These are phyloP conservation scores for Octopus bimaculoides DNA, from an alignment of 1,140 invertebrate species.

Conservation along the genomic window DNA sequence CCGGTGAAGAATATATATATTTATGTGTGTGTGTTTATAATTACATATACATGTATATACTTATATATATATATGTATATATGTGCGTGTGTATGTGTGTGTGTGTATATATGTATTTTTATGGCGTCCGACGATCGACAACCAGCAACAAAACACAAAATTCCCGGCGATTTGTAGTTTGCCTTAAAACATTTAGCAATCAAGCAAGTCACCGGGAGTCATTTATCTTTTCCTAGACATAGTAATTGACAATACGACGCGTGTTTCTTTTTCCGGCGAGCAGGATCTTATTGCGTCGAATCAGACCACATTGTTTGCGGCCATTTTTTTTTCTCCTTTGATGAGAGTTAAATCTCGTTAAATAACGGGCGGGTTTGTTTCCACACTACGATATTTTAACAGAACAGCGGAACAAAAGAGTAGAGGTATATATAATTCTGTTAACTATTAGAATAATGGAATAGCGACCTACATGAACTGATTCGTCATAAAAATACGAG, in stretches of 20 bases:
- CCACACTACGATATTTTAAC: background rate
- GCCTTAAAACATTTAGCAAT: background rate
- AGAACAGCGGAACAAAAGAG: background rate
- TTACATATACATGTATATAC: too few species aligned
- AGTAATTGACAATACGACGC: background rate
- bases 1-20: too few species aligned
- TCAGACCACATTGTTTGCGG: background rate
- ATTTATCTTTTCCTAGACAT: background rate
- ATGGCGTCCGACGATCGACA: background rate
- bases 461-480: background rate
- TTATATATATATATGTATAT: too few species aligned
- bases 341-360: slow-evolving; percentile 5
- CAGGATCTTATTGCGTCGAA: slow-evolving; percentile 1
- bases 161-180: background rate
- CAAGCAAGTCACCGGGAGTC: background rate
- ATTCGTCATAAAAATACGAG: background rate
- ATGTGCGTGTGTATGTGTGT: too few species aligned
- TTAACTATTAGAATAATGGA: background rate
- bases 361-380: slow-evolving; percentile 8
- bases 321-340: slow-evolving; percentile 1
- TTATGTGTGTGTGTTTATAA: too few species aligned
- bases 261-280: background rate
- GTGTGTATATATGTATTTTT: background rate
- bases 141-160: background rate
- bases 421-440: background rate